These are phyloP conservation scores for Drosophila eugracilis DNA, from an alignment of 1,140 invertebrate species.

Conservation along the genomic window DNA sequence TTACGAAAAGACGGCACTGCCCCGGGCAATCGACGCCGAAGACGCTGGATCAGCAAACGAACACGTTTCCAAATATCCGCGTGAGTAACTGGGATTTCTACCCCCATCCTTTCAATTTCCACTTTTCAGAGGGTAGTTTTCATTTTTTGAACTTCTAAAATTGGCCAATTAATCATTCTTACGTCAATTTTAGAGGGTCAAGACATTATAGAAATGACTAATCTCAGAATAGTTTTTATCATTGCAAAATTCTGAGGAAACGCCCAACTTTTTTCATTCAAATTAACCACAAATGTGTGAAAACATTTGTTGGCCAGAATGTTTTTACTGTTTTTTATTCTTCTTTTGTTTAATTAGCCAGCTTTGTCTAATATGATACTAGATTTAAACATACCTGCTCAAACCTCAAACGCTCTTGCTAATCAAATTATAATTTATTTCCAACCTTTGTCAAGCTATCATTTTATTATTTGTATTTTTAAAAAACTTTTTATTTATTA, in stretches of 20 bases:
- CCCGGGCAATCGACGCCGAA: slow-evolving; percentile 60
- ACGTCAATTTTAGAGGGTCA: no score
- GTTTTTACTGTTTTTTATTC: slow-evolving; percentile 1
- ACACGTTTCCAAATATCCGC: slow-evolving; percentile 84
- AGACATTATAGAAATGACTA: neutral
- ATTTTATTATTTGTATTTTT: slow-evolving; percentile 4
- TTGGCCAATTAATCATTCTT: no score
- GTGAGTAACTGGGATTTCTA: slow-evolving; percentile 76
- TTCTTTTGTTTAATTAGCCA: slow-evolving; percentile 3
- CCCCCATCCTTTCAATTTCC: neutral
- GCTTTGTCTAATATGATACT: neutral
- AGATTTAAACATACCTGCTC: neutral
- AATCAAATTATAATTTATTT: slow-evolving; percentile 10
- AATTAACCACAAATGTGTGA: slow-evolving; percentile 7
- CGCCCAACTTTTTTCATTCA: neutral
- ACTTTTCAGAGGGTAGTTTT: neutral
- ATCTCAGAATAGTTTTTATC: neutral
- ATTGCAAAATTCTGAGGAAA: neutral
- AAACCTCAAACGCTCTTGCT: neutral
- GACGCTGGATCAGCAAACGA: slow-evolving; percentile 73
- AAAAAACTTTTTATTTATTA: slow-evolving; percentile 4
- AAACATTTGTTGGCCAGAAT: slow-evolving; percentile 5
- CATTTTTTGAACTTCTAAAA: neutral
- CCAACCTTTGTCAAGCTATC: neutral
- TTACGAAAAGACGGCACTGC: slow-evolving; percentile 77